Base-by-base conservation (phyloP, 2,797 vertebrate genomes). In the Anabas testudineus region DNA sequence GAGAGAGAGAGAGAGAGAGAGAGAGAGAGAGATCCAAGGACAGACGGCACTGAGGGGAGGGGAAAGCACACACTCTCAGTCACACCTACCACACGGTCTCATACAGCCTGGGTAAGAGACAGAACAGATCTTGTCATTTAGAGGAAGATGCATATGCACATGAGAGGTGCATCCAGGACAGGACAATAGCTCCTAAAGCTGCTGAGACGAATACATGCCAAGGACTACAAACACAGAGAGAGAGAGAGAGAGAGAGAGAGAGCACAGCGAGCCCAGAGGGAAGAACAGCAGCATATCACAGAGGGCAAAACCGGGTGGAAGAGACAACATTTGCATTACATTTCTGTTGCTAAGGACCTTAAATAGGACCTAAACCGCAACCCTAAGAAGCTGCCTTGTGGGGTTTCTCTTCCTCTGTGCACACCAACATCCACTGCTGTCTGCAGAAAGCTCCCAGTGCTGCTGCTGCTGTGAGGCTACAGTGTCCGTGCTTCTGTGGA, bases 41-140 rank as follows among this genome's bases (percentile, higher is more conserved):
- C 78, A 86, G 82, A 59, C 68, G 19, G 66, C 71, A 73, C 75
- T 56, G 47, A 88, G 80, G 67, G 88, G 88, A 88, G 86, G 86
- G 64, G 74, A 66, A 56, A 73, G 63, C 61, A 80, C 74, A 54
- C 65, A 36, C 67, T 72, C 85, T 63, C 65, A 61, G 65, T 79
- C 82, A 76, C 76, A 83, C 83, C 81, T 78, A 58, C 69, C 49
- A 54, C 61, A 69, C 66, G 68, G 56, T 47, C 66, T 68, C 52
- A 54, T 63, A 48, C 67, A 59, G 57, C 67, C 66, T 84, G 71
- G 51, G 48, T 22, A 15, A 55, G 63, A 81, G 57, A 61, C 73
- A 66, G 64, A 71, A 42, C 64, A 69, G 55, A 84, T 56, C 75
- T 78, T 48, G 63, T 74, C 78, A 73, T 26, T 69, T 71, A 42